phyloP scores from a whole-genome alignment of 2,113 vertebrate genomes.

The Gopherus evgoodei region DNA sequence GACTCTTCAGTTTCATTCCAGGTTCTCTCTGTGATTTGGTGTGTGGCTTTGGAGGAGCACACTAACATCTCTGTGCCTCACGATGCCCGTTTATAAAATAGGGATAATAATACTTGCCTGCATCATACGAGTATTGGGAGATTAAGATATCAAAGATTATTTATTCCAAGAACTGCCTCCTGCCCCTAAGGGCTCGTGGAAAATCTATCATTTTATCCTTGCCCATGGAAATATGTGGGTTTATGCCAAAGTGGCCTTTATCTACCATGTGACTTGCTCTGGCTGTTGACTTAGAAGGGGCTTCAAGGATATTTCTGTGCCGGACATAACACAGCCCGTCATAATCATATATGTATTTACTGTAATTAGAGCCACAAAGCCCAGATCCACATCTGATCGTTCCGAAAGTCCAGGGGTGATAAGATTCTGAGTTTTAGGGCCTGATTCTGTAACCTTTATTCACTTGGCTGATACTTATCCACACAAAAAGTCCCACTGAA shows the following conservation, averaged over 20 bases:
- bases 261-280: background rate
- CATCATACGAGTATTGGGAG: background rate
- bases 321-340: background rate
- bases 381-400: background rate
- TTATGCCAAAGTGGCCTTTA: background rate
- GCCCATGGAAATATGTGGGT: background rate
- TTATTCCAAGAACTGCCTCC: background rate
- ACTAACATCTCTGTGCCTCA: background rate
- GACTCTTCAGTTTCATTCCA: background rate
- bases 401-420: fast-evolving
- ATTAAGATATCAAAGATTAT: background rate
- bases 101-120: background rate
- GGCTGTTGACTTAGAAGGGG: background rate
- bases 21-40: background rate
- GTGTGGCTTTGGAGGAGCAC: background rate
- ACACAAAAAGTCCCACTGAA: background rate
- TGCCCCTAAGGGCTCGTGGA: background rate
- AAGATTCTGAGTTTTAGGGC: background rate
- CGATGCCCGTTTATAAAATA: background rate
- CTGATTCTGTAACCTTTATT: background rate
- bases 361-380: background rate
- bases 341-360: background rate
- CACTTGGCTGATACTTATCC: background rate
- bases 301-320: background rate
- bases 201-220: background rate